Evolutionary conservation across 2,888 invertebrate genomes (phyloP).

Genomic region (Cheilosia pagana): DNA sequence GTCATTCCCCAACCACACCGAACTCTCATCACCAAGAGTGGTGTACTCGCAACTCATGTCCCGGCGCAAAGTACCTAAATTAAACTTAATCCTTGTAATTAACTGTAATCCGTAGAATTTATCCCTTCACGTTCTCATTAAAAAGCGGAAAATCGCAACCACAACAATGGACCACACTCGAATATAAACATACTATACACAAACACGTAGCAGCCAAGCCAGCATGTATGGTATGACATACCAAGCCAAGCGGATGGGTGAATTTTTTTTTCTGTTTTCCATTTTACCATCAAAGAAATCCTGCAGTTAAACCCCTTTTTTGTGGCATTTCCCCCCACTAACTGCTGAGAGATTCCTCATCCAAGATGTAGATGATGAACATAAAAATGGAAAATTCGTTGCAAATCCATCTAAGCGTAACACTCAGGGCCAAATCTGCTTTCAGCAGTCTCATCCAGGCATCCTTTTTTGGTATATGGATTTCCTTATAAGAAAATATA

Average conservation of each 20-base stretch:
- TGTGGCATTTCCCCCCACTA: slow-evolving; percentile 29
- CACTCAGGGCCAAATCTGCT: slow-evolving; percentile 50
- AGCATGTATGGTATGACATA: background rate
- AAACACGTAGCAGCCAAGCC: background rate
- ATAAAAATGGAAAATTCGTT: slow-evolving; percentile 32
- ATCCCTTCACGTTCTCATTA: slow-evolving; percentile 21
- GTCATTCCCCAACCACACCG: slow-evolving; percentile 2
- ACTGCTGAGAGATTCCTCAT: slow-evolving; percentile 46
- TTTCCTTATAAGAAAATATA: background rate
- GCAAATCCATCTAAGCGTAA: slow-evolving; percentile 61
- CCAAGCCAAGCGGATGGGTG: background rate
- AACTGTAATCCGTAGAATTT: slow-evolving; percentile 60
- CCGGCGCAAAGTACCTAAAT: slow-evolving; percentile 37
- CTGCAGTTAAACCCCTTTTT: slow-evolving; percentile 43
- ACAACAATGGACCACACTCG: slow-evolving; percentile 41
- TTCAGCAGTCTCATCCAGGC: slow-evolving; percentile 53
- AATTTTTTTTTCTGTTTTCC: slow-evolving; percentile 2
- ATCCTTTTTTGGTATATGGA: slow-evolving; percentile 38
- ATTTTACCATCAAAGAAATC: slow-evolving; percentile 31
- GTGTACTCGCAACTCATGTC: slow-evolving; percentile 27
- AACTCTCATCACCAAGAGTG: slow-evolving; percentile 43
- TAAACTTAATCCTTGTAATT: slow-evolving; percentile 66
- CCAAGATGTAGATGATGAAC: slow-evolving; percentile 21
- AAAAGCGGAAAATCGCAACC: slow-evolving; percentile 13
- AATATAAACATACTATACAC: background rate